A percentile compares a stretch with the other conserved stretches of the same genome.
These are phyloP conservation scores for Panagrolaimus sp. DNA, from an alignment of 1,140 invertebrate genomes.

Conservation along the genomic window DNA sequence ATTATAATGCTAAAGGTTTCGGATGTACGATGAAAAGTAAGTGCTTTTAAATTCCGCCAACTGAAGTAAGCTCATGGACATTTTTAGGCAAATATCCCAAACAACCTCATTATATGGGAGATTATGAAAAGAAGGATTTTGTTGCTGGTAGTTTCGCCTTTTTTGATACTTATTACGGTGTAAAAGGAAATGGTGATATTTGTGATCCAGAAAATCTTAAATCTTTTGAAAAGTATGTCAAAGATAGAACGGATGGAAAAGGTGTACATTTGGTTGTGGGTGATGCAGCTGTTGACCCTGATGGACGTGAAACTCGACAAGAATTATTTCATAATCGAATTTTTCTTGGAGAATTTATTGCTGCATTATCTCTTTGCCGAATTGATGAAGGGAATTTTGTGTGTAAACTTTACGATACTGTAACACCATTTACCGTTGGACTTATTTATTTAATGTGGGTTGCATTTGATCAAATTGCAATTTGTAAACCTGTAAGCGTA, in stretches of 20 bases:
- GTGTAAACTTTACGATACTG: not conserved
- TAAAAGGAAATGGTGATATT: not conserved
- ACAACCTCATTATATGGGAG: not conserved
- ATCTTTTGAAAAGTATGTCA: not conserved
- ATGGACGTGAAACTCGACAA: conserved; percentile 11
- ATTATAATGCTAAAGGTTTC: conserved; percentile 4
- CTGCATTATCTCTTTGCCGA: not conserved
- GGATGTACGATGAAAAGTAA: not conserved
- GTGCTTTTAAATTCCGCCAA: not conserved
- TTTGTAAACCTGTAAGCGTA: not conserved
- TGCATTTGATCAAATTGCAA: not conserved
- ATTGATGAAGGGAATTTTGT: not conserved
- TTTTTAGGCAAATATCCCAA: not conserved
- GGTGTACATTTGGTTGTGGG: not conserved
- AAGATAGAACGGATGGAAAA: not conserved
- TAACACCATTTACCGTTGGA: not conserved
- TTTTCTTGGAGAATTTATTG: not conserved
- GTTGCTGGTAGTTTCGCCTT: not conserved
- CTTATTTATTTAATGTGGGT: not conserved
- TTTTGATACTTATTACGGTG: not conserved
- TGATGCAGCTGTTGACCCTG: not conserved
- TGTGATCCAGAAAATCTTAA: not conserved
- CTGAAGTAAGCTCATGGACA: no score
- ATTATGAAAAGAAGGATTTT: not conserved
- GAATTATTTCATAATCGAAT: conserved; percentile 1